Percentiles rank a stretch among this genome's conserved stretches.
These are phyloP conservation scores for Sebastes matsubarae DNA, from an alignment of 2,797 vertebrate genomes.

Conservation along the genomic window DNA sequence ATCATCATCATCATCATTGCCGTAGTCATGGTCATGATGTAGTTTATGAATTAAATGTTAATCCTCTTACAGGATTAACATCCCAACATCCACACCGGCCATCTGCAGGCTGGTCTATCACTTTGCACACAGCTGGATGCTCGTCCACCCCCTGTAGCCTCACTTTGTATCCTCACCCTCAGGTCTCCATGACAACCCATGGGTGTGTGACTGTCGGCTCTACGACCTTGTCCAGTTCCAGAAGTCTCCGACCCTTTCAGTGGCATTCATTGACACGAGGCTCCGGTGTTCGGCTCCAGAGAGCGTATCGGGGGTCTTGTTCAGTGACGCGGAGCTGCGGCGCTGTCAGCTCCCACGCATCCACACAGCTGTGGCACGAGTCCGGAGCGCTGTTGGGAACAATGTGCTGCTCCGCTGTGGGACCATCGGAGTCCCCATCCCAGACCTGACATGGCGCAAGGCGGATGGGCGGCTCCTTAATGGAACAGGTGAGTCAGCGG, in stretches of 20 bases:
- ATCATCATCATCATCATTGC: constrained; percentile 41
- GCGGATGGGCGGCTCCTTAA: constrained; percentile 86
- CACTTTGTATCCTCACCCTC: constrained; percentile 40
- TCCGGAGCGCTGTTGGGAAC: constrained; percentile 90
- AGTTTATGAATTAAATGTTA: constrained; percentile 80
- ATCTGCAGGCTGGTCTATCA: constrained; percentile 70
- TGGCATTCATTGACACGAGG: constrained; percentile 91
- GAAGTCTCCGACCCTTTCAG: constrained; percentile 86
- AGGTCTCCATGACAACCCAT: constrained; percentile 98
- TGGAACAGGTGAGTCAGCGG: constrained; percentile 88
- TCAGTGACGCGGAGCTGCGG: constrained; percentile 91
- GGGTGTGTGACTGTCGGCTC: constrained; percentile 95
- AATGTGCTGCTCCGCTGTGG: constrained; percentile 93
- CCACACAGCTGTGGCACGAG: constrained; percentile 87
- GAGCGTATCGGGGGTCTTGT: constrained; percentile 90
- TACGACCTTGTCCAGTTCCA: constrained; percentile 93
- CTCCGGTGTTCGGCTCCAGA: constrained; percentile 90
- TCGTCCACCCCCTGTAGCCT: constrained; percentile 36
- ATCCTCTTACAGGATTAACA: constrained; percentile 79
- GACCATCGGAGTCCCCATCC: constrained; percentile 91
- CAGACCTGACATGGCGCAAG: constrained; percentile 92
- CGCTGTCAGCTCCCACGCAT: constrained; percentile 91
- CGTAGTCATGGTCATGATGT: constrained; percentile 64
- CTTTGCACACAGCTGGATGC: constrained; percentile 56
- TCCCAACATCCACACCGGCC: constrained; percentile 65